Evolutionary conservation across 2,888 invertebrate species (phyloP), one percentile per base, ranked within the genome.

Genomic region (Sphecodes monilicornis): DNA sequence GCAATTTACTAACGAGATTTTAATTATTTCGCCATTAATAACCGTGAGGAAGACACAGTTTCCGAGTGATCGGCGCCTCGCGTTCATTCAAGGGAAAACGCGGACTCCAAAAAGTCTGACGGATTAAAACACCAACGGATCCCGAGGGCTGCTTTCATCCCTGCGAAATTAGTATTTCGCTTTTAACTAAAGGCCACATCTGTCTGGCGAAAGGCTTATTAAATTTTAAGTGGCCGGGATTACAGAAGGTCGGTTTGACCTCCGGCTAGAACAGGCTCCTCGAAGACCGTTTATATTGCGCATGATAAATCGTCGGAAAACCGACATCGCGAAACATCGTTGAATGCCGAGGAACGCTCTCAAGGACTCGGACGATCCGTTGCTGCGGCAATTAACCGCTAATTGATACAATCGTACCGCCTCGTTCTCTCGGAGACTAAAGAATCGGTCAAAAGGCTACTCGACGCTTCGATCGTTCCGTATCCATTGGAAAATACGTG

Each of bases 201-300:
- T 69, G 78, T 39, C 43, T 76, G 72, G 69, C 78, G 32, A 73
- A 78, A 70, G 82, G 72, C 86, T 89, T 86, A 89, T 88, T 86
- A 88, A 86, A 89, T 87, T 88, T 87, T 88, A 81, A 88, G 81
- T 85, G 75, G 68, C 54, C n/a, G 11, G 81, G 76, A 85, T 89
- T 88, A 86, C 70, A 54, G n/a, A n/a, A n/a, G 73, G 39, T 82
- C 18, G 32, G 68, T 50, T n/a, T 68, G 79, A 71, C 77, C 43
- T 57, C 54, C 26, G 29, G 46, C n/a, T 26, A n/a, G 13, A n/a
- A 2, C 39, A 70, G 32, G 36, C 11, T 70, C 73, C 64, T 36
- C 18, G 46, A 60, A 39, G 76, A 83, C 54, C 75, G 84, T 74
- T 76, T 77, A 77, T 46, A 80, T 80, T 69, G 77, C 75, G 76